A percentile compares a stretch with the other conserved stretches of the same genome.
Evolutionary conservation across 2,797 vertebrate species (phyloP).

Genomic region (Pogonophryne albipinna): DNA sequence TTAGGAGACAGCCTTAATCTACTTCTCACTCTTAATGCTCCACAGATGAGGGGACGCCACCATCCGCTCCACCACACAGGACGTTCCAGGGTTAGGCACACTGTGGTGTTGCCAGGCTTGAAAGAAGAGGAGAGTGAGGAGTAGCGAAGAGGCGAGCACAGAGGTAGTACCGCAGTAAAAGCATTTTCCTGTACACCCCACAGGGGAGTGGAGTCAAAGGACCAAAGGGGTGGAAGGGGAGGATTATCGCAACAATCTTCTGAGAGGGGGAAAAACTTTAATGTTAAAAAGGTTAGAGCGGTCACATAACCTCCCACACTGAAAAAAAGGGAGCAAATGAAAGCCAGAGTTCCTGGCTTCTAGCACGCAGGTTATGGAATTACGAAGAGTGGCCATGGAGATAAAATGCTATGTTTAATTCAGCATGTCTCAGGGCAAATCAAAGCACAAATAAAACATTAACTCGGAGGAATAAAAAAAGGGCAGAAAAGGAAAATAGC

Average conservation of each 20-base stretch:
- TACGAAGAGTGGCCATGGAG: constrained; percentile 43
- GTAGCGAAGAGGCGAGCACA: constrained; percentile 9
- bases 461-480: constrained; percentile 34
- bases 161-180: constrained; percentile 43
- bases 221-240: constrained; percentile 23
- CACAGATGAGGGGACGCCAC: constrained; percentile 72
- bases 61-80: constrained; percentile 60
- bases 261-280: constrained; percentile 25
- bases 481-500: constrained; percentile 22
- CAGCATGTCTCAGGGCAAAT: constrained; percentile 51
- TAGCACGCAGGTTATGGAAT: constrained; percentile 52
- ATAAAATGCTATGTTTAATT: constrained; percentile 61
- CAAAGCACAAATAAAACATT: constrained; percentile 37
- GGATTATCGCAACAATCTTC: constrained; percentile 74
- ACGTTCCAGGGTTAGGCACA: constrained; percentile 30
- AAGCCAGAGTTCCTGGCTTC: constrained; percentile 65
- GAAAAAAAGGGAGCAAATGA: constrained; percentile 57
- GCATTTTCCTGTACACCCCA: constrained; percentile 58
- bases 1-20: constrained; percentile 75
- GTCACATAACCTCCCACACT: constrained; percentile 58
- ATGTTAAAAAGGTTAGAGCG: constrained; percentile 69
- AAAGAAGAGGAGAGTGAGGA: constrained; percentile 33
- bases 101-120: constrained; percentile 22
- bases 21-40: constrained; percentile 73
- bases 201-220: constrained; percentile 57